Evolutionary conservation across 2,888 invertebrate species (phyloP).

Genomic region (Cloeon dipterum): DNA sequence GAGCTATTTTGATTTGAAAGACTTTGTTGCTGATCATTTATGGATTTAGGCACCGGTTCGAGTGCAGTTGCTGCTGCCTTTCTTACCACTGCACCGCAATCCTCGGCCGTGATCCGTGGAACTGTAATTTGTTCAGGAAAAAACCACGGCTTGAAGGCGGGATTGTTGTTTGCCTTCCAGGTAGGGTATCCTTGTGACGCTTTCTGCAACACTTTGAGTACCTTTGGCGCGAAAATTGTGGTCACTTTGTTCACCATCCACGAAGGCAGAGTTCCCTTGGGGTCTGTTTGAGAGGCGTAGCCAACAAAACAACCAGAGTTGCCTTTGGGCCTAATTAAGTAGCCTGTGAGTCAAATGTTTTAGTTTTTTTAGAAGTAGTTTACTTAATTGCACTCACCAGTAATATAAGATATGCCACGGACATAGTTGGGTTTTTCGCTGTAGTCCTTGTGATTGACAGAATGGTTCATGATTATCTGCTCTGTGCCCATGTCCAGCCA

Average conservation of each 20-base stretch:
- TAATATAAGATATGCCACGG: slow-evolving; percentile 34
- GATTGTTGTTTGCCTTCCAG: slow-evolving; percentile 62
- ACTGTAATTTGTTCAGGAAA: slow-evolving; percentile 61
- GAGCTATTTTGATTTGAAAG: too few species aligned
- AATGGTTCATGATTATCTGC: slow-evolving; percentile 76
- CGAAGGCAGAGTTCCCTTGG: slow-evolving; percentile 62
- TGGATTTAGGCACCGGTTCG: too few species aligned
- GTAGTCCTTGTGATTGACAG: slow-evolving; percentile 66
- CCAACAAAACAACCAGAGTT: slow-evolving; percentile 49
- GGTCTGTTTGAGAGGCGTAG: slow-evolving; percentile 77
- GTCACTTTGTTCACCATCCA: slow-evolving; percentile 80
- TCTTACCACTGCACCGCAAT: too few species aligned
- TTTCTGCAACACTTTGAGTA: slow-evolving; percentile 55
- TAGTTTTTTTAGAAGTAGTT: not conserved
- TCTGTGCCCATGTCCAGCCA: slow-evolving; percentile 75
- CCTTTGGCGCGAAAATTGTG: slow-evolving; percentile 65
- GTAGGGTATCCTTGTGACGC: slow-evolving; percentile 57
- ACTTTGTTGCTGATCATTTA: too few species aligned
- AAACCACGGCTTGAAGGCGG: slow-evolving; percentile 67
- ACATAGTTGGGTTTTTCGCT: slow-evolving; percentile 66
- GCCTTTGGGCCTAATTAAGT: slow-evolving; percentile 35
- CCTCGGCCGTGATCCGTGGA: slow-evolving; percentile 40
- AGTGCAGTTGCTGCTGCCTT: too few species aligned
- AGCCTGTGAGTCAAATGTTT: slow-evolving; percentile 27
- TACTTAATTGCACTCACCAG: slow-evolving; percentile 19